Percentiles rank a stretch among this genome's conserved stretches.
Conservation (phyloP, 2,797 vertebrate genomes). For the Trachops cirrhosus region DNA sequence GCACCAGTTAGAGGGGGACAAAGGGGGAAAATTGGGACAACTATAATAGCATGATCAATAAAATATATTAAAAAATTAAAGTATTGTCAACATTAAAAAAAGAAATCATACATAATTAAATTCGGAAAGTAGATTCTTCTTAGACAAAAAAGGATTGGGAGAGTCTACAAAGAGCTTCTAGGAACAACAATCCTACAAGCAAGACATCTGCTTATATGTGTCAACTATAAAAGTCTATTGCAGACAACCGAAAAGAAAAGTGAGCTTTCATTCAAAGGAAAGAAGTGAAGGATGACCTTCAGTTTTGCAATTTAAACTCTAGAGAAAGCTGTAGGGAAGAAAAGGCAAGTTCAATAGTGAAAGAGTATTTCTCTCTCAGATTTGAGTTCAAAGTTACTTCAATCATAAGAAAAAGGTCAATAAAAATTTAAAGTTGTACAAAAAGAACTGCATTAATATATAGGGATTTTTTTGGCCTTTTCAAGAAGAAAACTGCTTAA, state of each 20-base stretch:
- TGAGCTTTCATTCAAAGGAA: neutral
- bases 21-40: too few species aligned
- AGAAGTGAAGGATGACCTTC: neutral
- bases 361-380: neutral
- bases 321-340: neutral
- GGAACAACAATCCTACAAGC: neutral
- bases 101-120: neutral
- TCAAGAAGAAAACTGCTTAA: neutral
- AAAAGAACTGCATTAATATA: neutral
- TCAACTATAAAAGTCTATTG: neutral
- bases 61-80: too few species aligned
- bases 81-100: too few species aligned
- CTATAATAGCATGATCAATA: too few species aligned
- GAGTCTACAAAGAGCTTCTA: neutral
- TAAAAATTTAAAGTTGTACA: neutral
- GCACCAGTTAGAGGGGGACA: too few species aligned
- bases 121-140: neutral
- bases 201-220: neutral
- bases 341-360: neutral
- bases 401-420: slow-evolving; percentile 24
- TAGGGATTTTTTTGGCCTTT: neutral
- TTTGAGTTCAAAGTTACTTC: slow-evolving; percentile 39
- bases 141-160: neutral
- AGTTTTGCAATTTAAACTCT: neutral
- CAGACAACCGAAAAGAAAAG: neutral